phyloP scores from a whole-genome alignment of 2,888 invertebrate genomes.

The Cataglyphis albicans region DNA sequence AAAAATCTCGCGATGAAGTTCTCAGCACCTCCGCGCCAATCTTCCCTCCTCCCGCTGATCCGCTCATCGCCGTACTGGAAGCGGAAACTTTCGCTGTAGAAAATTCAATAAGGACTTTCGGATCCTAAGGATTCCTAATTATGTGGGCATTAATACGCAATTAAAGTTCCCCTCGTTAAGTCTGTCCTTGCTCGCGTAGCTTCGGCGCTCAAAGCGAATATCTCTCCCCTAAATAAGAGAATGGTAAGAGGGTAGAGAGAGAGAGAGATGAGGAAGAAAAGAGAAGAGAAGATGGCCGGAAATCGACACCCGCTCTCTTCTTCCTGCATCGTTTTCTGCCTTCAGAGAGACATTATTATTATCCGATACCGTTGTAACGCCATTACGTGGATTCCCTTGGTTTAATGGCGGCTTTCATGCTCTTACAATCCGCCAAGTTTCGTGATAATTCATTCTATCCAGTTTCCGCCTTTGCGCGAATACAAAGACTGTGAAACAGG shows the following conservation, averaged over 20 bases:
- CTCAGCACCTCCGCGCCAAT: neutral
- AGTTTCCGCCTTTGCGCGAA: constrained; percentile 52
- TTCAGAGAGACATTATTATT: constrained; percentile 49
- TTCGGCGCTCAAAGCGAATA: constrained; percentile 30
- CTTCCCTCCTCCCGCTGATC: neutral
- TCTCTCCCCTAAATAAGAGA: constrained; percentile 14
- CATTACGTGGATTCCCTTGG: constrained; percentile 21
- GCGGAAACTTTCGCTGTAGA: constrained; percentile 31
- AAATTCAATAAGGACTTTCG: constrained; percentile 70
- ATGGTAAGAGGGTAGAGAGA: too few species aligned
- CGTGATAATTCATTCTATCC: constrained; percentile 61
- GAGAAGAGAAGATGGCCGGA: constrained; percentile 22
- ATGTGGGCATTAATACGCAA: constrained; percentile 74
- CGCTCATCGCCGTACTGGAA: neutral
- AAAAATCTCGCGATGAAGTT: constrained; percentile 25
- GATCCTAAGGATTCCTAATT: constrained; percentile 66
- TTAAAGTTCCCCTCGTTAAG: constrained; percentile 71
- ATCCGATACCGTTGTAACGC: constrained; percentile 49
- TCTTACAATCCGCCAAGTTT: constrained; percentile 59
- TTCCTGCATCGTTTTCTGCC: neutral
- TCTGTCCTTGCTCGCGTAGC: constrained; percentile 38
- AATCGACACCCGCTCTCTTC: constrained; percentile 3
- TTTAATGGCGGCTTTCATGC: constrained; percentile 57
- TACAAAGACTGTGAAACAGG: constrained; percentile 36
- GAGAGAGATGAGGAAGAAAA: neutral